These are phyloP conservation scores for Hapalemur alaotrensis DNA, from an alignment of 2,797 vertebrate genomes.

Conservation along the genomic window DNA sequence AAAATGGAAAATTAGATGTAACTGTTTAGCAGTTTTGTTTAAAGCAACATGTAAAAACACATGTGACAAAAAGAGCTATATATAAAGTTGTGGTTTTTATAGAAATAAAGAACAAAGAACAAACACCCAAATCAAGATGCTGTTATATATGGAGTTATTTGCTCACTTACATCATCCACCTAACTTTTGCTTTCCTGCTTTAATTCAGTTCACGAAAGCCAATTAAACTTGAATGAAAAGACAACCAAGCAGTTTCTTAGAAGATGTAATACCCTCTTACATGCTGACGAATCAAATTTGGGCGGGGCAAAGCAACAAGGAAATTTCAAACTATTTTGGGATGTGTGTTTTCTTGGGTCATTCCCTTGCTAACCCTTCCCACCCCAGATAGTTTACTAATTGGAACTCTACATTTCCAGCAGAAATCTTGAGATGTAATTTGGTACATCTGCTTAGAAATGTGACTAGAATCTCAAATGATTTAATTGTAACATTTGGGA, in stretches of 20 bases:
- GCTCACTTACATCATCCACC: neutral
- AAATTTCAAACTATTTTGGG: constrained; percentile 63
- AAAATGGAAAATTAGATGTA: neutral
- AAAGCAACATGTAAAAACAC: neutral
- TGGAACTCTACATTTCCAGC: constrained; percentile 77
- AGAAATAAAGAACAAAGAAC: neutral
- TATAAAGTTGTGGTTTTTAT: neutral
- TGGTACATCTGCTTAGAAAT: constrained; percentile 83
- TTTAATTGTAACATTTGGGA: constrained; percentile 84
- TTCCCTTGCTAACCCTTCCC: constrained; percentile 51
- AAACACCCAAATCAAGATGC: neutral
- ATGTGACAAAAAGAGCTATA: neutral
- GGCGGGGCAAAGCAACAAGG: constrained; percentile 37
- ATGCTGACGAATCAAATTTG: constrained; percentile 50
- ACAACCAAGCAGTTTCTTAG: constrained; percentile 47
- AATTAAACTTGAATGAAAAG: constrained; percentile 53
- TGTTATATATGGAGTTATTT: neutral
- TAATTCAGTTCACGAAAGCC: constrained; percentile 56
- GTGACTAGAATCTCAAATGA: constrained; percentile 81
- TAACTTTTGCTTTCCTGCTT: constrained; percentile 43
- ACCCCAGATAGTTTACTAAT: constrained; percentile 72
- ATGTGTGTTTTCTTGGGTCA: constrained; percentile 59
- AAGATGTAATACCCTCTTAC: constrained; percentile 38
- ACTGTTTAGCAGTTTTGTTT: neutral
- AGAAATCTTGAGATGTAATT: constrained; percentile 79